A percentile compares a stretch with the other conserved stretches of the same genome.
phyloP scores from a whole-genome alignment of 2,888 invertebrate genomes.

The Gibbula magus region DNA sequence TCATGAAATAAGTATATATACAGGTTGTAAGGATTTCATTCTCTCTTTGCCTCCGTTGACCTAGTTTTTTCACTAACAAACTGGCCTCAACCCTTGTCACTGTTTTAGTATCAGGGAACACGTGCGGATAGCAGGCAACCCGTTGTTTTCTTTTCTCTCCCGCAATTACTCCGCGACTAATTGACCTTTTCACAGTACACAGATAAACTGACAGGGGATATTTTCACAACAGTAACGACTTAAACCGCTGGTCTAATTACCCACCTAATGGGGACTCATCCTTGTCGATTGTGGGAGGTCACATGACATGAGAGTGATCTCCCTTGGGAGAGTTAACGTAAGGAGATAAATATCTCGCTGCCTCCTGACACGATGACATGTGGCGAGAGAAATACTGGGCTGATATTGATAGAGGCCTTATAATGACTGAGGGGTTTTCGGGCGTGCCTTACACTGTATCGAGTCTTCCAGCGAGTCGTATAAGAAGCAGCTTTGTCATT shows the following conservation, averaged over 20 bases:
- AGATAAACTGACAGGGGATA: conserved; percentile 16
- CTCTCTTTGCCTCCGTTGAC: too few relatives aligned
- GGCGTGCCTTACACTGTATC: too few relatives aligned
- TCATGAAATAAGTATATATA: too few relatives aligned
- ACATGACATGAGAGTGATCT: not conserved
- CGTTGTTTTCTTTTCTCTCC: not conserved
- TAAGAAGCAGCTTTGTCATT: too few relatives aligned
- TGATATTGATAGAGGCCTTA: too few relatives aligned
- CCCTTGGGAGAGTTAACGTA: not conserved
- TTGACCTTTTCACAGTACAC: conserved; percentile 15
- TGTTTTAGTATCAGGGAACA: conserved; percentile 8
- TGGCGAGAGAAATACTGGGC: not conserved
- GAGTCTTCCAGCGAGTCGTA: too few relatives aligned
- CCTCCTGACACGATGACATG: not conserved
- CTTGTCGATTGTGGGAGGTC: not conserved
- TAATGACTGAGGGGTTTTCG: too few relatives aligned
- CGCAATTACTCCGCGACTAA: conserved; percentile 23
- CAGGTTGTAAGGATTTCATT: too few relatives aligned
- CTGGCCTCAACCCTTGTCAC: not conserved
- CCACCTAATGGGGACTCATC: not conserved
- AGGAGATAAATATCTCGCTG: not conserved
- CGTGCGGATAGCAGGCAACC: not conserved
- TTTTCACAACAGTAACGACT: conserved; percentile 9
- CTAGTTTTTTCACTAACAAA: too few relatives aligned
- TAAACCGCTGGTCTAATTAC: not conserved